Evolutionary conservation across 2,113 vertebrate genomes (phyloP).

Genomic region (Brachionichthys hirsutus): DNA sequence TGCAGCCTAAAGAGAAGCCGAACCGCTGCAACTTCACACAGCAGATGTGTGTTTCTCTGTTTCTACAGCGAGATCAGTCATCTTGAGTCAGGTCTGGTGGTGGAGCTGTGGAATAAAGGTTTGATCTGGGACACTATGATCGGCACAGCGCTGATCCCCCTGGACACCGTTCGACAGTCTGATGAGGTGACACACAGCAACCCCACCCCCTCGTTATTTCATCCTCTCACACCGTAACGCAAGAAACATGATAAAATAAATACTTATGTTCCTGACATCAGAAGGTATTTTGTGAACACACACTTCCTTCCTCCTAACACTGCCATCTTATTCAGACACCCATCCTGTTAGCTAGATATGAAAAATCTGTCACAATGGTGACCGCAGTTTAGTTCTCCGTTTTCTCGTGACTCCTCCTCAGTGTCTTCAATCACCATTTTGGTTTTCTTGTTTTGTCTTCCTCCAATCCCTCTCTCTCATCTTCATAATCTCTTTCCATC

Average conservation of each 20-base stretch:
- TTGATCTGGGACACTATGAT: slow-evolving; percentile 98
- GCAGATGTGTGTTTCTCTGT: slow-evolving; percentile 13
- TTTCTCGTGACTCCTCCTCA: background rate
- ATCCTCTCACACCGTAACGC: too few relatives aligned
- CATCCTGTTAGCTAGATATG: background rate
- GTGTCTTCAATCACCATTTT: background rate
- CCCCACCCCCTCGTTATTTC: too few relatives aligned
- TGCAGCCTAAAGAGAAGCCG: too few relatives aligned
- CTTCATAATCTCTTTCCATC: background rate
- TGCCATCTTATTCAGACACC: slow-evolving; percentile 1
- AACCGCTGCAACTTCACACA: too few relatives aligned
- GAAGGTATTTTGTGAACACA: background rate
- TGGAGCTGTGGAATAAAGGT: slow-evolving; percentile 98
- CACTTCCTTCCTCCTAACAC: background rate
- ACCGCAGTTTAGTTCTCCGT: background rate
- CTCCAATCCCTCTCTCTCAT: background rate
- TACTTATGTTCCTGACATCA: too few relatives aligned
- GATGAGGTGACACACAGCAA: slow-evolving; percentile 82
- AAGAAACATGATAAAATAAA: too few relatives aligned
- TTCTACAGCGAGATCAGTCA: slow-evolving; percentile 89
- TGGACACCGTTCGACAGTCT: slow-evolving; percentile 87
- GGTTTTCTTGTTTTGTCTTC: background rate
- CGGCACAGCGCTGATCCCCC: slow-evolving; percentile 89
- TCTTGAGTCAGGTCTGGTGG: slow-evolving; percentile 90
- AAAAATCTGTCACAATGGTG: slow-evolving; percentile 6